These are phyloP conservation scores for Luidia sarsii DNA, from an alignment of 53 echinoderm and acorn worm genomes.

Conservation along the genomic window DNA sequence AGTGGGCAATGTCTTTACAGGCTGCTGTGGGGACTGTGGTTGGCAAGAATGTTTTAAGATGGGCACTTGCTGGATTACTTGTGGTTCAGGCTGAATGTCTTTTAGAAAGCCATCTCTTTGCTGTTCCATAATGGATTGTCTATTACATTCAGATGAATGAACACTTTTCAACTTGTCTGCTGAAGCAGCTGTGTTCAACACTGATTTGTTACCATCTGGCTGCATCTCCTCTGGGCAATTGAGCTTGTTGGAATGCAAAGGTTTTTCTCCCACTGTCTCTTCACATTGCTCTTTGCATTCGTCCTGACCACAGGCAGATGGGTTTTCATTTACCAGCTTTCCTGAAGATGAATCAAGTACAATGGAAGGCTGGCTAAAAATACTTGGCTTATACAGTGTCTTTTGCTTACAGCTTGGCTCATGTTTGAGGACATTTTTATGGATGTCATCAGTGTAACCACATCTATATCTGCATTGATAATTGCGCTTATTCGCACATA, in stretches of 20 bases:
- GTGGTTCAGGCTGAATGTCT: no score
- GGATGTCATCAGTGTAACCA: slow-evolving; percentile 22
- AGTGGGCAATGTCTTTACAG: no score
- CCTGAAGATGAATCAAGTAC: slow-evolving; percentile 31
- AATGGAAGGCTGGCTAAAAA: neutral
- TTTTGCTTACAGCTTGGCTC: slow-evolving; percentile 12
- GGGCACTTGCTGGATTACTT: no score
- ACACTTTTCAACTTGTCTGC: no score
- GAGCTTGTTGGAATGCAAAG: neutral
- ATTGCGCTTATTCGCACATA: neutral
- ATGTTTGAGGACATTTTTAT: slow-evolving; percentile 15
- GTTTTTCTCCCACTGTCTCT: neutral
- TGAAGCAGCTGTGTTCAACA: neutral
- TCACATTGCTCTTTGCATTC: neutral
- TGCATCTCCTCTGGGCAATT: neutral
- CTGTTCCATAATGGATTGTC: no score
- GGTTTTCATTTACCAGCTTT: neutral
- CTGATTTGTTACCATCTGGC: neutral
- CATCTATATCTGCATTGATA: slow-evolving; percentile 39
- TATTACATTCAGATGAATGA: no score
- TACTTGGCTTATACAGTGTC: neutral
- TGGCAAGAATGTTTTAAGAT: no score
- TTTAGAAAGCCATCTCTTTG: no score
- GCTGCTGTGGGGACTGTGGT: no score
- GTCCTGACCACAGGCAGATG: neutral